phyloP scores from a whole-genome alignment of 2,888 invertebrate genomes.

The Abscondita cerata region DNA sequence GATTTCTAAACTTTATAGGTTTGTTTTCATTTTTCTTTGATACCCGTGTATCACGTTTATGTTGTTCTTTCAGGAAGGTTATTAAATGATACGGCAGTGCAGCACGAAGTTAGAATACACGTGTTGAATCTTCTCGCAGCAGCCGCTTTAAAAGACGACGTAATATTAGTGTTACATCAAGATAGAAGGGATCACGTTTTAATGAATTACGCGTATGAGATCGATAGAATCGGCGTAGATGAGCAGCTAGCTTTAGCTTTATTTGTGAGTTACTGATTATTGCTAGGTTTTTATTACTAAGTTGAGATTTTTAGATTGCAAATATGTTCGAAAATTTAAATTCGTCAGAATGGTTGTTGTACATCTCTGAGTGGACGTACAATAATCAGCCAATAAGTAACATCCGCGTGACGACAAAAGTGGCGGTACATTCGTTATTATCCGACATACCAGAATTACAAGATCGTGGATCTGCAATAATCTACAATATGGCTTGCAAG shows the following conservation, averaged over 20 bases:
- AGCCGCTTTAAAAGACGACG: constrained; percentile 86
- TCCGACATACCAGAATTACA: constrained; percentile 75
- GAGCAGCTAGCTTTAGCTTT: constrained; percentile 83
- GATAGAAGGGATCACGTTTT: constrained; percentile 87
- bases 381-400: constrained; percentile 81
- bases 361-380: constrained; percentile 91
- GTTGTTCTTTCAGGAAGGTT: constrained; percentile 62
- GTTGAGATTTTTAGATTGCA: constrained; percentile 68
- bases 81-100: constrained; percentile 66
- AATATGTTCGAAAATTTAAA: constrained; percentile 90
- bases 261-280: constrained; percentile 70
- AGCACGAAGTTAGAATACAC: constrained; percentile 68
- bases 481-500: constrained; percentile 92
- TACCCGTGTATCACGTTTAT: constrained; percentile 1
- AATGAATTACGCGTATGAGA: constrained; percentile 84
- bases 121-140: constrained; percentile 76
- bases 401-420: constrained; percentile 89
- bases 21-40: constrained; percentile 40
- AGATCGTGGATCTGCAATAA: constrained; percentile 83
- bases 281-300: background rate
- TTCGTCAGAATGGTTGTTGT: constrained; percentile 91
- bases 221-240: constrained; percentile 74
- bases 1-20: constrained; percentile 85
- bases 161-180: constrained; percentile 87
- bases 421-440: constrained; percentile 84